Percentiles rank a stretch among this genome's conserved stretches.
phyloP scores from a whole-genome alignment of 2,888 invertebrate genomes.

The Rhopalosiphum nymphaeae region DNA sequence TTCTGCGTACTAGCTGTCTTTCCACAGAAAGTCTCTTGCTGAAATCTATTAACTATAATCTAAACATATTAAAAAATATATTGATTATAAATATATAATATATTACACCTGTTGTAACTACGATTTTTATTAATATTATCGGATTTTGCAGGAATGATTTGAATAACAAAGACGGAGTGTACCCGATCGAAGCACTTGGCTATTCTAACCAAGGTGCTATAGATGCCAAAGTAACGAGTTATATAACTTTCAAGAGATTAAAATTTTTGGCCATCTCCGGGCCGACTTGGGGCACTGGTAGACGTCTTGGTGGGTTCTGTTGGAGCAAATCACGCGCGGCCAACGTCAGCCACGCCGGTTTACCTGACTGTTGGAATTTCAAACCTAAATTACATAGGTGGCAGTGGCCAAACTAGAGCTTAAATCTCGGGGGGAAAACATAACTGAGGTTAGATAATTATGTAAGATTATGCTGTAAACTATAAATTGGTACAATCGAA shows the following conservation, averaged over 20 bases:
- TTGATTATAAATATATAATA: no score
- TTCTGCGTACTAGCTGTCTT: no score
- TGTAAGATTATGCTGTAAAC: neutral
- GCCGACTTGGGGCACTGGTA: slow-evolving; percentile 68
- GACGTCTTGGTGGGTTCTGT: slow-evolving; percentile 74
- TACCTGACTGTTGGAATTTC: slow-evolving; percentile 83
- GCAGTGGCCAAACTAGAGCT: slow-evolving; percentile 33
- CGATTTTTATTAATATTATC: neutral
- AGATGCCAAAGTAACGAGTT: slow-evolving; percentile 78
- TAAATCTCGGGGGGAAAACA: neutral
- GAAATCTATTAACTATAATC: no score
- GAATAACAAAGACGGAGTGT: slow-evolving; percentile 79
- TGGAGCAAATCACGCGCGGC: slow-evolving; percentile 80
- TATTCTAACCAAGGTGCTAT: slow-evolving; percentile 80
- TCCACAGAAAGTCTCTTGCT: no score
- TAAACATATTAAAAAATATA: no score
- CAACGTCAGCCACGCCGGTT: slow-evolving; percentile 77
- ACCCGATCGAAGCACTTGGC: slow-evolving; percentile 78
- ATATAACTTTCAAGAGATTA: slow-evolving; percentile 51
- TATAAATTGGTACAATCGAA: neutral
- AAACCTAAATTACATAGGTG: slow-evolving; percentile 71
- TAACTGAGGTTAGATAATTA: neutral
- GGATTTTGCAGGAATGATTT: slow-evolving; percentile 75
- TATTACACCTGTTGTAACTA: neutral
- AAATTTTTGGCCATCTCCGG: slow-evolving; percentile 72